Conservation (phyloP, 2,888 invertebrate species). For the Eupithecia exiguata region DNA sequence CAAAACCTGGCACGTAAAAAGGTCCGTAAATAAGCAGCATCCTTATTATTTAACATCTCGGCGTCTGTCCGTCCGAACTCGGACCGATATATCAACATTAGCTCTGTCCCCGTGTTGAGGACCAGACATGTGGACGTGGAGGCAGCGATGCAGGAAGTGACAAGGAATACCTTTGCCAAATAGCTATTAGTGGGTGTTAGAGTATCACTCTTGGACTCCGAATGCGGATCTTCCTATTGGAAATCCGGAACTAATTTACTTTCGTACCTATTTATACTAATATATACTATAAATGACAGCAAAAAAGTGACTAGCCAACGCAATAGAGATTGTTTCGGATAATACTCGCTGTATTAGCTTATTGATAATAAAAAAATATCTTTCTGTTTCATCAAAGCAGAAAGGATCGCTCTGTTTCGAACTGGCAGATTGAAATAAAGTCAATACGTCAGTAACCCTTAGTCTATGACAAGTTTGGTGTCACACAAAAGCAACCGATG, state of each 20-base stretch:
- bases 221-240: too few relatives aligned
- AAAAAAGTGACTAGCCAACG: neutral
- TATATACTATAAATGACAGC: too few relatives aligned
- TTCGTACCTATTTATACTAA: too few relatives aligned
- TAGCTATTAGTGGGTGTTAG: neutral
- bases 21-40: conserved; percentile 52
- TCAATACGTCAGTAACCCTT: neutral
- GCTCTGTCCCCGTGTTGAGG: conserved; percentile 70
- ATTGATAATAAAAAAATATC: too few relatives aligned
- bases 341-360: too few relatives aligned
- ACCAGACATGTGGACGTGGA: conserved; percentile 54
- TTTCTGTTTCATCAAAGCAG: neutral
- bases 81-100: conserved; percentile 82
- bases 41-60: conserved; percentile 75
- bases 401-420: neutral
- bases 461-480: neutral
- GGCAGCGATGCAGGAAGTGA: conserved; percentile 51
- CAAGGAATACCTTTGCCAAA: conserved; percentile 8
- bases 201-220: neutral
- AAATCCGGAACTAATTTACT: too few relatives aligned
- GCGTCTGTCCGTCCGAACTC: conserved; percentile 74
- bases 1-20: conserved; percentile 29
- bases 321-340: neutral
- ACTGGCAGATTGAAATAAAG: neutral
- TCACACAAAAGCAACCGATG: neutral